Evolutionary conservation across 2,797 vertebrate species (phyloP).

Genomic region (Alcedo atthis): DNA sequence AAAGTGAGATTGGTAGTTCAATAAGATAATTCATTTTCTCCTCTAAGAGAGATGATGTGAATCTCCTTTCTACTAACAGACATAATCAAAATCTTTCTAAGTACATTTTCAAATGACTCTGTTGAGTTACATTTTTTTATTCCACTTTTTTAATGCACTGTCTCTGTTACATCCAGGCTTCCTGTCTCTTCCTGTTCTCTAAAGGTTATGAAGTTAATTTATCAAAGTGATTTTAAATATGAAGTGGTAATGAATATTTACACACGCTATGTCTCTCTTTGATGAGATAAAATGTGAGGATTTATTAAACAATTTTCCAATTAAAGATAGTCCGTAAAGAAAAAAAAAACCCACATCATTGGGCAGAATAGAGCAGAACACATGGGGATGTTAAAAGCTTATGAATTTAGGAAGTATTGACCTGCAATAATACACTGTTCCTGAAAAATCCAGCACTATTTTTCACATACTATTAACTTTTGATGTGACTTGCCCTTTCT

Average conservation of each 20-base stretch:
- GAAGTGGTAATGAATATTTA: slow-evolving; percentile 62
- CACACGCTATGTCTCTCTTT: slow-evolving; percentile 35
- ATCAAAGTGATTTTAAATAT: slow-evolving; percentile 63
- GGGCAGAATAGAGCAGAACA: not conserved
- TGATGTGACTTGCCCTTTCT: not conserved
- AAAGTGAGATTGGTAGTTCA: not conserved
- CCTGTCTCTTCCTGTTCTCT: slow-evolving; percentile 64
- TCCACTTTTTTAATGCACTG: not conserved
- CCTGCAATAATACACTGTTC: not conserved
- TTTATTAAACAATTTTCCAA: slow-evolving; percentile 62
- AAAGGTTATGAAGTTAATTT: slow-evolving; percentile 73
- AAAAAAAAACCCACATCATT: slow-evolving; percentile 9
- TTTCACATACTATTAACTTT: not conserved
- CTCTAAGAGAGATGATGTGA: not conserved
- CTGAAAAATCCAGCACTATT: not conserved
- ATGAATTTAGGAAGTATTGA: not conserved
- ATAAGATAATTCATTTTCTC: not conserved
- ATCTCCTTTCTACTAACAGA: not conserved
- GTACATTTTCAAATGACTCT: slow-evolving; percentile 14
- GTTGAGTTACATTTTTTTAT: not conserved
- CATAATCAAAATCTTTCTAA: slow-evolving; percentile 35
- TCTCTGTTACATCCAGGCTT: slow-evolving; percentile 53
- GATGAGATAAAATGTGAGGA: slow-evolving; percentile 69
- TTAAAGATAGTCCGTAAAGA: slow-evolving; percentile 37
- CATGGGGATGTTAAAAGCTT: not conserved